Percentiles rank a stretch among this genome's conserved stretches.
phyloP scores from a whole-genome alignment of 2,888 invertebrate species.

The Lithosia quadra region DNA sequence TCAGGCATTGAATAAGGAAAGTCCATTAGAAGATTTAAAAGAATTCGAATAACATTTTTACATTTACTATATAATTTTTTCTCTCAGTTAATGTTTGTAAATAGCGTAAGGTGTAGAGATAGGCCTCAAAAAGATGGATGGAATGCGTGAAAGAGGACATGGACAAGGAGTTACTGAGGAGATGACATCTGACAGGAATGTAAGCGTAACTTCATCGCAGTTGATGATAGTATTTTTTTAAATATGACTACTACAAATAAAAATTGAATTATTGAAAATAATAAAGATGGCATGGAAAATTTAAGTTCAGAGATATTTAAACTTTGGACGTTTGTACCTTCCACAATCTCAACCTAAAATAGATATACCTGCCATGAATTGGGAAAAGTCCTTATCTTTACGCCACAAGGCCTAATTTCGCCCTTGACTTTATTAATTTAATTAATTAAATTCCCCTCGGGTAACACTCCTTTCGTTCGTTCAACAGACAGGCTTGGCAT shows the following conservation, averaged over 20 bases:
- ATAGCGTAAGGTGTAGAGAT: no score
- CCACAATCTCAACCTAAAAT: conserved; percentile 9
- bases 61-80: background rate
- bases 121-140: no score
- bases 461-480: conserved; percentile 41
- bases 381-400: conserved; percentile 29
- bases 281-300: background rate
- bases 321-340: conserved; percentile 8
- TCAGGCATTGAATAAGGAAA: background rate
- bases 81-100: no score
- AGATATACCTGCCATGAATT: background rate
- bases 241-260: background rate
- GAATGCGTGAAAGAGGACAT: no score
- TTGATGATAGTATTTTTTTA: background rate
- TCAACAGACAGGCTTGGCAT: conserved; percentile 33
- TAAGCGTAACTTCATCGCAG: background rate
- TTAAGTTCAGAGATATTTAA: conserved; percentile 9
- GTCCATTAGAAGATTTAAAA: background rate
- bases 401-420: conserved; percentile 25
- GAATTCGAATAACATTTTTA: background rate
- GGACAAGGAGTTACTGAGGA: no score
- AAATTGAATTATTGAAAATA: background rate
- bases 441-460: conserved; percentile 55
- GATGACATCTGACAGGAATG: no score
- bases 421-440: conserved; percentile 43